Base-by-base conservation (phyloP, 2,113 vertebrate species). In the Muscicapa adusta region DNA sequence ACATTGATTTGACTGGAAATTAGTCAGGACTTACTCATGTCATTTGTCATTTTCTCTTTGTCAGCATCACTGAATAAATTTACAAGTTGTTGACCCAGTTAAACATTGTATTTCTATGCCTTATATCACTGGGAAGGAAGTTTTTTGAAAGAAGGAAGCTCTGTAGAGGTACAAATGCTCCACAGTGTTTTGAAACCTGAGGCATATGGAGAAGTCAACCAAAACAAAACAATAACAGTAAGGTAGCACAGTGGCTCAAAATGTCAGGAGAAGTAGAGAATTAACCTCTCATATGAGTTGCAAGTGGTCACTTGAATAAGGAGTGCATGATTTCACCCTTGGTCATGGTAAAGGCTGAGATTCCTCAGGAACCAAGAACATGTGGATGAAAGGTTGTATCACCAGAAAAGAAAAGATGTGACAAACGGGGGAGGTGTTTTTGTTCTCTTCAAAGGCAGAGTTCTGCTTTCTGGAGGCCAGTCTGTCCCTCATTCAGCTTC, bases 1-100 rank as follows among this genome's bases (percentile, higher is more conserved):
- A 45, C 53, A 82, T 34, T 83, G 63, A 72, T 74, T 66, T 88
- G 65, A 83, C 91, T 93, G 72, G 76, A 94, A 94, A 91, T 93
- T 76, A 93, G 56, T 82, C 71, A 95, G 80, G 45, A 47, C 16
- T 88, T 63, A 65, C 54, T 91, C 60, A n/a, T 82, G 66, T 33
- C 45, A 36, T 85, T 85, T 84, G 83, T 94, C 72, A 88, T 88
- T 81, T 45, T 42, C 71, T 90, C 53, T 94, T 88, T 91, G 61
- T 54, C 85, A 34, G 31, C 66, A 75, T 56, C 38, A 47, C 45
- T 85, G 81, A 91, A 86, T 93, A 86, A 15, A 89, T 94, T 92
- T 96, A 48, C 45, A 72, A 84, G 66, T 48, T 79, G 57, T 89
- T 84, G 80, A 91, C 82, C 47, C 66, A 85, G 36, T 96, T 91